These are phyloP conservation scores for Oreochromis mossambicus DNA, from an alignment of 2,797 vertebrate genomes.

Conservation along the genomic window DNA sequence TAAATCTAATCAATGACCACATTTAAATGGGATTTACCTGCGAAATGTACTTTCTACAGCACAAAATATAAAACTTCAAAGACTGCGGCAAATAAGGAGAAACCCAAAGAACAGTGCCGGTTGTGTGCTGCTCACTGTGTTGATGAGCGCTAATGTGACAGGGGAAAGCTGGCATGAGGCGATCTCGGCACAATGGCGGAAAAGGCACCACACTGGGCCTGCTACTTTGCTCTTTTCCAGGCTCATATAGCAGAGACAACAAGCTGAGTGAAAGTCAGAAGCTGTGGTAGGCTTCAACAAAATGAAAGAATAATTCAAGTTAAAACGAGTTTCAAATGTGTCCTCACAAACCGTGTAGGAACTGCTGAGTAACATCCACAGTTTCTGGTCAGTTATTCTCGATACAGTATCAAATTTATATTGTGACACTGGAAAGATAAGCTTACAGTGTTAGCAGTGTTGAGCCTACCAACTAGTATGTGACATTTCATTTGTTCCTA, in stretches of 20 bases:
- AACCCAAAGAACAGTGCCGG: background rate
- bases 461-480: background rate
- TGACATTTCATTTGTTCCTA: conserved; percentile 43
- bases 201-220: conserved; percentile 72
- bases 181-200: conserved; percentile 64
- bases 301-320: conserved; percentile 1
- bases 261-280: conserved; percentile 32
- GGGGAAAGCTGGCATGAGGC: conserved; percentile 69
- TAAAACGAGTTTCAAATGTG: conserved; percentile 9
- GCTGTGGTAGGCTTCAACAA: background rate
- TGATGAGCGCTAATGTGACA: conserved; percentile 77
- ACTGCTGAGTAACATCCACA: background rate
- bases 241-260: conserved; percentile 31
- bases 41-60: background rate
- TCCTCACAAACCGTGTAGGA: background rate
- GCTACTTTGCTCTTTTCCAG: conserved; percentile 71
- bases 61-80: background rate
- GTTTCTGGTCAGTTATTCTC: background rate
- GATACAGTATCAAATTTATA: background rate
- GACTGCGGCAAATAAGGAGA: background rate
- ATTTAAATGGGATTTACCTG: background rate
- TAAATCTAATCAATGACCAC: background rate
- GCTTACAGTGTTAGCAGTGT: conserved; percentile 3
- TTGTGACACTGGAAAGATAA: conserved; percentile 9
- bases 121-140: conserved; percentile 30